Conservation (phyloP, 2,797 vertebrate species). For the Hephaestus fuliginosus region DNA sequence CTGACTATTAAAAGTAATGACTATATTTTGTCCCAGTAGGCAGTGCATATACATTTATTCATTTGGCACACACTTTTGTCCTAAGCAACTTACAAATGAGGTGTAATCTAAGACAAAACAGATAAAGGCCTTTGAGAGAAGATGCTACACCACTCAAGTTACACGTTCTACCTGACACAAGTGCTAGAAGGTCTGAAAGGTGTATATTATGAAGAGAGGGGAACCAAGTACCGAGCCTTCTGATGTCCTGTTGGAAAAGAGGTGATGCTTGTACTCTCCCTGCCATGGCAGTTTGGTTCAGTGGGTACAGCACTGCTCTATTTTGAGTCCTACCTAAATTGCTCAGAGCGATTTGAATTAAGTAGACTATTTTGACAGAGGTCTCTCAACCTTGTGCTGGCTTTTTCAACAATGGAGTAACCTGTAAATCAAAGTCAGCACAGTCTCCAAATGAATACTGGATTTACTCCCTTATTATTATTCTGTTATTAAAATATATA, state of each 20-base stretch:
- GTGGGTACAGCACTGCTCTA: too few relatives aligned
- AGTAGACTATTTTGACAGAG: not conserved
- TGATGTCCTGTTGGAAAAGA: not conserved
- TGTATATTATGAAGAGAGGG: not conserved
- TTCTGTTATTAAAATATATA: too few relatives aligned
- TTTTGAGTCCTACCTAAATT: too few relatives aligned
- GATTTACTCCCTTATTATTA: too few relatives aligned
- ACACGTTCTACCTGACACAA: too few relatives aligned
- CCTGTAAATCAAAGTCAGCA: too few relatives aligned
- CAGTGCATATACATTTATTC: not conserved
- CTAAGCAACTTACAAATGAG: not conserved
- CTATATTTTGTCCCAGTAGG: not conserved
- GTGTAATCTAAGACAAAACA: not conserved
- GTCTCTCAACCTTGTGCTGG: not conserved
- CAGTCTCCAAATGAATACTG: too few relatives aligned
- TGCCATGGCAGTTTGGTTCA: not conserved
- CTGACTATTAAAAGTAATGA: not conserved
- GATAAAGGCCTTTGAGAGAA: not conserved
- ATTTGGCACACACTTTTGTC: not conserved
- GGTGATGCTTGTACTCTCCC: too few relatives aligned
- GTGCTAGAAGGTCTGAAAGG: too few relatives aligned
- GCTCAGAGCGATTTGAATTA: not conserved
- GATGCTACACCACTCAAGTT: not conserved
- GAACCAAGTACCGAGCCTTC: not conserved
- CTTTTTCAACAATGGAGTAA: too few relatives aligned